Evolutionary conservation across 2,888 invertebrate genomes (phyloP).

Genomic region (Heliconius erato): DNA sequence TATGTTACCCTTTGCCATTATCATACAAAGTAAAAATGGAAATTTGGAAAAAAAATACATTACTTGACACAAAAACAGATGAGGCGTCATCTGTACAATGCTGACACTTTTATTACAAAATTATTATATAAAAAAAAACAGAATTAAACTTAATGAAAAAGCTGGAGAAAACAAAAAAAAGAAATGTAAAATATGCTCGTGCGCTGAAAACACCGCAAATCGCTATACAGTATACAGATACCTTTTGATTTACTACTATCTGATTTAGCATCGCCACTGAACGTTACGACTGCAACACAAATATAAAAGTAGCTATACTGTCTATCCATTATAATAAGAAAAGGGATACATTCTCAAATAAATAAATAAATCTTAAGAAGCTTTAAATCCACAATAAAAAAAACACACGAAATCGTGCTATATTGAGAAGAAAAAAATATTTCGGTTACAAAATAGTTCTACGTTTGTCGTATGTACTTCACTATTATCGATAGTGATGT

Average conservation of each 20-base stretch:
- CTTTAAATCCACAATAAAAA: not conserved
- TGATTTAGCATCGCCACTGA: constrained; percentile 76
- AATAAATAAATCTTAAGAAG: not conserved
- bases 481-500: not conserved
- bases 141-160: constrained; percentile 22
- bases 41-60: not conserved
- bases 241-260: constrained; percentile 72
- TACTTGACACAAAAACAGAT: constrained; percentile 11
- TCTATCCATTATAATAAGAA: not conserved
- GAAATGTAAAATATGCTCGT: constrained; percentile 34
- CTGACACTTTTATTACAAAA: not conserved
- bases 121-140: constrained; percentile 13
- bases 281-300: constrained; percentile 81
- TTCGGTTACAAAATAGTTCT: not conserved
- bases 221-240: constrained; percentile 58
- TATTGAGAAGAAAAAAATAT: not conserved
- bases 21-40: not conserved
- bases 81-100: not conserved
- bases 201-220: constrained; percentile 52
- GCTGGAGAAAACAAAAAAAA: constrained; percentile 29
- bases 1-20: too few relatives aligned
- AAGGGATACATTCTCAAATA: not conserved
- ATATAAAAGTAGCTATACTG: constrained; percentile 47
- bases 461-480: not conserved
- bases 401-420: not conserved